Conservation (phyloP, 2,113 vertebrate species). For the Tragelaphus scriptus region DNA sequence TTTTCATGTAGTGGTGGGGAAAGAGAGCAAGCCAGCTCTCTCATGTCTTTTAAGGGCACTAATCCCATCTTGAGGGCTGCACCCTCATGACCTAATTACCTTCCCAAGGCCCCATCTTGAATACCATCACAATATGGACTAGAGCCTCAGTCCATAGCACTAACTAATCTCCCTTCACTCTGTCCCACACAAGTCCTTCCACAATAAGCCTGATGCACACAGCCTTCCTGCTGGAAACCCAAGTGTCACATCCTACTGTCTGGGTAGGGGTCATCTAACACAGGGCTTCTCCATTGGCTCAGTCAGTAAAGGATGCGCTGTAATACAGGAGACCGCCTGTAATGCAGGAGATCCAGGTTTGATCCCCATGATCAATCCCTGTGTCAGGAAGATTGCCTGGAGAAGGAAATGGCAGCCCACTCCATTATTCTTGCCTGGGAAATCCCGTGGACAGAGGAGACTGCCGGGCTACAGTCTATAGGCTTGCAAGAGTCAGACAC, state of each 20-base stretch:
- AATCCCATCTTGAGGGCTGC: not conserved
- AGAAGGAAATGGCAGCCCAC: not conserved
- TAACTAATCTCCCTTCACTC: not conserved
- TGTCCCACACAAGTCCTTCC: not conserved
- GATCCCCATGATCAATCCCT: not conserved
- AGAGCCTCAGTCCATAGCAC: not conserved
- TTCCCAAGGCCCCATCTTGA: not conserved
- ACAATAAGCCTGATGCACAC: not conserved
- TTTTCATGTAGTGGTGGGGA: not conserved
- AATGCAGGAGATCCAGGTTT: not conserved
- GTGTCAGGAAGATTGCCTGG: accelerated
- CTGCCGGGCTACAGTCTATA: not conserved
- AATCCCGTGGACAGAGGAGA: not conserved
- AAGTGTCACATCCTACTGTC: not conserved
- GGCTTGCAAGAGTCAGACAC: not conserved
- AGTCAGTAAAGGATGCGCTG: accelerated
- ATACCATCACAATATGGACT: not conserved
- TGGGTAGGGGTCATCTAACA: not conserved
- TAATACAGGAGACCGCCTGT: not conserved
- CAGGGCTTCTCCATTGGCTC: not conserved
- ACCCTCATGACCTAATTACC: not conserved
- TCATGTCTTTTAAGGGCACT: not conserved
- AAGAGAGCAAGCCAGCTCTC: not conserved
- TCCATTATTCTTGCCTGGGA: not conserved
- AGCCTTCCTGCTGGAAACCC: not conserved